Evolutionary conservation across 2,888 invertebrate species (phyloP).

Genomic region (Shargacucullia verbasci): DNA sequence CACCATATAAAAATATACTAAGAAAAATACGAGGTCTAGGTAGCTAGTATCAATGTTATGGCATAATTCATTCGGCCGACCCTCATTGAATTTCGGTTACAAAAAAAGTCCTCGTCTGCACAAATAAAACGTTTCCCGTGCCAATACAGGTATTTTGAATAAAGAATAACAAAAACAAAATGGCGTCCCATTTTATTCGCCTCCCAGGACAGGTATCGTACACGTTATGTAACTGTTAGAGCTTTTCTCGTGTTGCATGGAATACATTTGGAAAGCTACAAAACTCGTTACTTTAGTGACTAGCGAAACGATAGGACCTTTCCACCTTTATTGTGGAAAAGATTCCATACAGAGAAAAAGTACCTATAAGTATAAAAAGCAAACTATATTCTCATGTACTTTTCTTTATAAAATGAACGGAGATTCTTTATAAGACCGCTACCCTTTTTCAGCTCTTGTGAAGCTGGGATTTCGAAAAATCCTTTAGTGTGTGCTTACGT

Average conservation of each 20-base stretch:
- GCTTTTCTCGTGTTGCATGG: conserved; percentile 23
- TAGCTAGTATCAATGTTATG: no score
- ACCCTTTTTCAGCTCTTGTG: conserved; percentile 4
- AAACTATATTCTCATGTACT: conserved; percentile 10
- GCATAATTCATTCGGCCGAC: no score
- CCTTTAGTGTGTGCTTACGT: conserved; percentile 18
- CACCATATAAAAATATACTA: no score
- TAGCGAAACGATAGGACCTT: conserved; percentile 16
- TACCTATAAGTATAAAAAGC: conserved; percentile 9
- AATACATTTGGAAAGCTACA: conserved; percentile 21
- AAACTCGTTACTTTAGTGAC: conserved; percentile 35
- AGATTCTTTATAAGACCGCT: conserved; percentile 8
- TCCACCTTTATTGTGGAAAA: conserved; percentile 11
- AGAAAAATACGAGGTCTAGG: no score
- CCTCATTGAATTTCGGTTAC: no score
- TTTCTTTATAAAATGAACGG: conserved; percentile 4
- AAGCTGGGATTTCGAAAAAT: conserved; percentile 9
- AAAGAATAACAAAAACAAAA: conserved; percentile 29
- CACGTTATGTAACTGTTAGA: conserved; percentile 26
- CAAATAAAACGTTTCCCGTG: no score
- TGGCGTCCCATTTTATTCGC: conserved; percentile 9
- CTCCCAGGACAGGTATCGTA: conserved; percentile 3
- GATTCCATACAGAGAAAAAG: conserved; percentile 9
- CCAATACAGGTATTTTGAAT: conserved; percentile 20
- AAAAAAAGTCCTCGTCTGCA: no score